phyloP scores from a whole-genome alignment of 1,140 invertebrate species.

The Drosophila auraria region DNA sequence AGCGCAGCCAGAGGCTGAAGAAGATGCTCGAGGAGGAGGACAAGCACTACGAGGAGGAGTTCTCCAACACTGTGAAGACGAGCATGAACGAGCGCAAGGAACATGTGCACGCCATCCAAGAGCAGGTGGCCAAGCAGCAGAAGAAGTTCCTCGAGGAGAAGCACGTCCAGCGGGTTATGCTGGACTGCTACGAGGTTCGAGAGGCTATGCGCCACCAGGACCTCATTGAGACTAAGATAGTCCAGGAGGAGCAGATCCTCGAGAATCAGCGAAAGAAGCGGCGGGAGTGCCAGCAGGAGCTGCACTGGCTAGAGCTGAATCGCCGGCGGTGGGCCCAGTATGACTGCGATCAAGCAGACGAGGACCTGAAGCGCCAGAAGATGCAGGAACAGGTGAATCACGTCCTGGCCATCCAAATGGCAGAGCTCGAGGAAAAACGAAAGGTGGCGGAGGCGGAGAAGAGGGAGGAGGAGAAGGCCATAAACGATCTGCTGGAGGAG shows the following conservation, averaged over 20 bases:
- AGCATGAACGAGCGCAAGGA: constrained; percentile 69
- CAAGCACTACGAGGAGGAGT: constrained; percentile 71
- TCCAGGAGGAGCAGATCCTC: constrained; percentile 73
- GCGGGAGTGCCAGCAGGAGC: constrained; percentile 58
- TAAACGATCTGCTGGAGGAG: constrained; percentile 61
- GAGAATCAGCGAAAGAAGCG: constrained; percentile 61
- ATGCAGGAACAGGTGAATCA: constrained; percentile 50
- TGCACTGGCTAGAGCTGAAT: constrained; percentile 65
- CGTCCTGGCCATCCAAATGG: constrained; percentile 55
- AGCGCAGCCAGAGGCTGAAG: constrained; percentile 54
- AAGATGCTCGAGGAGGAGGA: constrained; percentile 68
- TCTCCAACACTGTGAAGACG: constrained; percentile 68
- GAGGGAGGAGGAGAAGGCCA: constrained; percentile 39
- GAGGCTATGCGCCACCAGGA: constrained; percentile 64
- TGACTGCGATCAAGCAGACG: constrained; percentile 45
- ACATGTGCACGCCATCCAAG: constrained; percentile 61
- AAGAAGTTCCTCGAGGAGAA: constrained; percentile 63
- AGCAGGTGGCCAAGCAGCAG: constrained; percentile 42
- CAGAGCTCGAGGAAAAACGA: constrained; percentile 51
- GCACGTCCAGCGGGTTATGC: constrained; percentile 67
- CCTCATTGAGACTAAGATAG: constrained; percentile 49
- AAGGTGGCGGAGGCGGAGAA: constrained; percentile 42
- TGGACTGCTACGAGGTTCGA: constrained; percentile 77
- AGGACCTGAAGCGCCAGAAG: constrained; percentile 39
- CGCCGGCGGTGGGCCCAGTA: constrained; percentile 57